Conservation (phyloP, 2,888 invertebrate genomes). For the Aporophyla lueneburgensis region DNA sequence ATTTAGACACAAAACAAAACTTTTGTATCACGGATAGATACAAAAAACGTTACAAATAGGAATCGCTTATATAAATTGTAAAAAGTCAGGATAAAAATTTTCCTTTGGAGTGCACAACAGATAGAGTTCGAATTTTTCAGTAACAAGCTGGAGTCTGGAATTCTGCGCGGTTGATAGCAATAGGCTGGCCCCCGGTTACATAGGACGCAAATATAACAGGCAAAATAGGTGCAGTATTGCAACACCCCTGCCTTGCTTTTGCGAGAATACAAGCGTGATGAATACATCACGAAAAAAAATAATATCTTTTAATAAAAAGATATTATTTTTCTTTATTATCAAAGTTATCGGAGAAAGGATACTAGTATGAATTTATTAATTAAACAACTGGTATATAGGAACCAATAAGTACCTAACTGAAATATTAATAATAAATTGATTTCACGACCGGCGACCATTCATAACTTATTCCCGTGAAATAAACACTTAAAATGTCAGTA, state of each 20-base stretch:
- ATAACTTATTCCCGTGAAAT: slow-evolving; percentile 16
- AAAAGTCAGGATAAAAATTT: background rate
- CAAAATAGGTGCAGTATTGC: background rate
- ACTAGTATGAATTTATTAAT: background rate
- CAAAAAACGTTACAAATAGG: background rate
- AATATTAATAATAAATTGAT: background rate
- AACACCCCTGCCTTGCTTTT: background rate
- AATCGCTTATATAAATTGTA: background rate
- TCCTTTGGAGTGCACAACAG: background rate
- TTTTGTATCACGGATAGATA: background rate
- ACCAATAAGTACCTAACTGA: background rate
- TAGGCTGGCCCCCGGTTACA: background rate
- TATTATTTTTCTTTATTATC: background rate
- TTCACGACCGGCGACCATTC: background rate
- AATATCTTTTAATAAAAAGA: too few relatives aligned
- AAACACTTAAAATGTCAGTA: slow-evolving; percentile 3
- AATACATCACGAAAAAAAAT: too few relatives aligned
- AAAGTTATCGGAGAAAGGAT: background rate
- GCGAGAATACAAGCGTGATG: background rate
- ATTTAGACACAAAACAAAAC: background rate
- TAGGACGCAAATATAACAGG: background rate
- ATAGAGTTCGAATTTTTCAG: background rate
- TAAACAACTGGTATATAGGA: background rate
- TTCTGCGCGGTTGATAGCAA: background rate
- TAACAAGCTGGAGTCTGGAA: background rate